Evolutionary conservation across 2,888 invertebrate genomes (phyloP).

Genomic region (Pheosia gnoma): DNA sequence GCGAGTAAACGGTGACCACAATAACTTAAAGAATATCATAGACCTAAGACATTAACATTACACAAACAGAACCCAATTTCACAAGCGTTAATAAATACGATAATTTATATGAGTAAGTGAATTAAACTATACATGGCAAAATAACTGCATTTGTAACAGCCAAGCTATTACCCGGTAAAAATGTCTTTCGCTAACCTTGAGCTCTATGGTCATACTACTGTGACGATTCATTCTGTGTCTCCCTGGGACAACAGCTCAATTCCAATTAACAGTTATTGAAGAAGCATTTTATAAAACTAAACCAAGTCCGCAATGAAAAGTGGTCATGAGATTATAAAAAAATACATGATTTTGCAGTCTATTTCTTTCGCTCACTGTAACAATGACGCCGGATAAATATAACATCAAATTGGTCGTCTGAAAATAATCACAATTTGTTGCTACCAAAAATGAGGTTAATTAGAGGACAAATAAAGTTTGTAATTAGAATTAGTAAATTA

Average conservation of each 20-base stretch:
- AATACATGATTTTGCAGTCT: no score
- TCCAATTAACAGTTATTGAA: background rate
- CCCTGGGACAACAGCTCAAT: background rate
- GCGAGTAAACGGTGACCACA: background rate
- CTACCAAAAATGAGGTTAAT: no score
- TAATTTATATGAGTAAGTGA: constrained; percentile 12
- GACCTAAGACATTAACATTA: background rate
- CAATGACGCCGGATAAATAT: no score
- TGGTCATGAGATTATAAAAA: no score
- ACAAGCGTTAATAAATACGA: background rate
- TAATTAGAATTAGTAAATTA: no score
- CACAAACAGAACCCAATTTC: background rate
- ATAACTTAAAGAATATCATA: background rate
- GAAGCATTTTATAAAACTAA: no score
- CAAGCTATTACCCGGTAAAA: constrained; percentile 18
- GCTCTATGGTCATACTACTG: constrained; percentile 34
- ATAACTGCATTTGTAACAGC: constrained; percentile 14
- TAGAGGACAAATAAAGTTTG: no score
- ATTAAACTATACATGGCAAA: constrained; percentile 15
- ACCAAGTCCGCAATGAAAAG: no score
- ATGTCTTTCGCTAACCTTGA: constrained; percentile 28
- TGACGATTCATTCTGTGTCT: constrained; percentile 19
- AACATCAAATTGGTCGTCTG: no score
- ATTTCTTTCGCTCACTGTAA: no score
- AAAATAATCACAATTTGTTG: no score